Evolutionary conservation across 2,888 invertebrate genomes (phyloP), one percentile per base, ranked within the genome.

Genomic region (Lasioglossum pauxillum): DNA sequence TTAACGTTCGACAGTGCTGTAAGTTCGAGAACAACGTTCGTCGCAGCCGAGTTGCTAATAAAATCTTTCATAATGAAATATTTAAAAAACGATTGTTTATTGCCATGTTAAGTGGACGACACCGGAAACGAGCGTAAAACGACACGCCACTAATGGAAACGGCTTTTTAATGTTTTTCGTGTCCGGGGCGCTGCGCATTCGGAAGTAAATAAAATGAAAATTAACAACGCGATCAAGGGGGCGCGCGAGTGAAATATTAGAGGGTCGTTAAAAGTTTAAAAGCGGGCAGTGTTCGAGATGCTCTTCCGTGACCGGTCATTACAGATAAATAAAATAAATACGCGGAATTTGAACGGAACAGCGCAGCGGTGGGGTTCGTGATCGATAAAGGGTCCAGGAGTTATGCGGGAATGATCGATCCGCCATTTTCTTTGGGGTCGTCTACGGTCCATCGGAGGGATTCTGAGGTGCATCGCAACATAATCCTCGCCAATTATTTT

Each of bases 211-310:
- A 69, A 69, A 69, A 35, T 23, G 23, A 38, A 69, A 69, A 38
- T 23, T 19, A 38, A 69, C 38, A 23, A 23, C 8, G 16, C 31
- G 67, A 67, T 23, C 35, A 23, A 67, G 67, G 67, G 38, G n/a
- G n/a, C n/a, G 14, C 23, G 41, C 41, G n/a, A 14, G 14, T 41
- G 57, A 57, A 57, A 75, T 35, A 57, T 75, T 75, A 75, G 38
- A 35, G 14, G 27, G 35, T 76, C 72, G 41, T 75, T 81, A 75
- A 75, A 75, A 57, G 75, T 75, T 75, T 35, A 38, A 57, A 53
- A 38, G 38, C 41, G 35, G 38, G 23, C 57, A n/a, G 16, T 27
- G 16, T 75, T 75, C n/a, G 75, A 23, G 57, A 75, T 14, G 38
- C 71, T 41, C 71, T 71, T 71, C n/a, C 41, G 41, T 2, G 23